These are phyloP conservation scores for Masticophis lateralis DNA, from an alignment of 2,797 vertebrate genomes.

Conservation along the genomic window DNA sequence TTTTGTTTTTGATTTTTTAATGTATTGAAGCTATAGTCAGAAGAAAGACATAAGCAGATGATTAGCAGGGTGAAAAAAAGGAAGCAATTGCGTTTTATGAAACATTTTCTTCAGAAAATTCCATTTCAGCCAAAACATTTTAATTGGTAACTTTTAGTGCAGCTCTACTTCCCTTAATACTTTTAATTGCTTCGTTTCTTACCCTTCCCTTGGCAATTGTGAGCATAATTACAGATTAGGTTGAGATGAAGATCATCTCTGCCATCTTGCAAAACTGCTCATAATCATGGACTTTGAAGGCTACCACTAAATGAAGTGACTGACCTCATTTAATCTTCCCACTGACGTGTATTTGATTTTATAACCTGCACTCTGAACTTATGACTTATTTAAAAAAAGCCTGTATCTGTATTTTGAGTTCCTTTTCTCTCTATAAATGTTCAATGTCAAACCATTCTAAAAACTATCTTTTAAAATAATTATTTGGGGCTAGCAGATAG, in stretches of 20 bases:
- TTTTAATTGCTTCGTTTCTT: not conserved
- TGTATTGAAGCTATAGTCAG: not conserved
- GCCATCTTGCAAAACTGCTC: not conserved
- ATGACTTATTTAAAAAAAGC: not conserved
- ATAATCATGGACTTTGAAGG: not conserved
- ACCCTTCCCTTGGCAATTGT: not conserved
- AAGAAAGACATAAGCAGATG: no score
- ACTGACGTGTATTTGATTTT: not conserved
- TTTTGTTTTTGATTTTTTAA: not conserved
- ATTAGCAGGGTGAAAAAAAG: not conserved
- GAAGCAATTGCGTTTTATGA: not conserved
- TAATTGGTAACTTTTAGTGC: not conserved
- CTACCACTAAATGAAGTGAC: not conserved
- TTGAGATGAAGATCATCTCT: not conserved
- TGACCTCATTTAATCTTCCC: conserved; percentile 7
- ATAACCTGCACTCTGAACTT: not conserved
- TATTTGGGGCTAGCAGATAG: not conserved
- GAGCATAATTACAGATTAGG: not conserved
- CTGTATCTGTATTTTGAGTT: not conserved
- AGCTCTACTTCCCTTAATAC: not conserved
- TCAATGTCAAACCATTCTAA: not conserved
- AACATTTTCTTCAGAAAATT: not conserved
- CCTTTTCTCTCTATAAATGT: not conserved
- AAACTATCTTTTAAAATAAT: not conserved
- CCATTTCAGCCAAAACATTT: not conserved